These are phyloP conservation scores for Aeoliscus strigatus DNA, from an alignment of 2,797 vertebrate species.

Conservation along the genomic window DNA sequence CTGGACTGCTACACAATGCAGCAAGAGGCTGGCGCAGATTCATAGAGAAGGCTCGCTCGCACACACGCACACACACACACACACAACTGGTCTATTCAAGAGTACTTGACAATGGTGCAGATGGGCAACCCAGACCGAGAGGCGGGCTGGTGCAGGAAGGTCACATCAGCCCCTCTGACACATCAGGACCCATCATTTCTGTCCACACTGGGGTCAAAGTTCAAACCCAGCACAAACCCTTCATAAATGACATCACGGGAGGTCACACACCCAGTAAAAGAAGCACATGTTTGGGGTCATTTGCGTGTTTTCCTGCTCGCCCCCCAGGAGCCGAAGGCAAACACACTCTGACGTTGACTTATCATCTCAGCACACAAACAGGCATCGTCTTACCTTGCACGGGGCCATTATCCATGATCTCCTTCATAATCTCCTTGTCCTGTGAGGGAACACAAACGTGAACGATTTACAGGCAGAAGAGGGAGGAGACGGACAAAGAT, in stretches of 20 bases:
- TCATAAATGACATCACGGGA: slow-evolving; percentile 32
- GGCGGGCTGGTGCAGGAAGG: slow-evolving; percentile 18
- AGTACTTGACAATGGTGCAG: slow-evolving; percentile 47
- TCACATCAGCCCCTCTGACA: slow-evolving; percentile 17
- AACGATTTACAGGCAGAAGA: slow-evolving; percentile 21
- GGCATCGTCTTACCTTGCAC: slow-evolving; percentile 84
- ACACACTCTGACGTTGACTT: no score
- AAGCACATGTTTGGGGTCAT: slow-evolving; percentile 7
- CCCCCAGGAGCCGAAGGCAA: neutral
- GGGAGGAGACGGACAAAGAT: slow-evolving; percentile 24
- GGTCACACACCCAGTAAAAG: slow-evolving; percentile 9
- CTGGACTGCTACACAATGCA: slow-evolving; percentile 50
- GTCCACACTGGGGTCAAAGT: slow-evolving; percentile 40
- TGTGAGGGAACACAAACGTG: slow-evolving; percentile 51
- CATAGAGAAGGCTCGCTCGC: slow-evolving; percentile 22
- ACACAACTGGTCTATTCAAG: slow-evolving; percentile 22
- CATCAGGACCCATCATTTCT: slow-evolving; percentile 20
- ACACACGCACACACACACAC: slow-evolving; percentile 1
- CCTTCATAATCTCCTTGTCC: slow-evolving; percentile 98
- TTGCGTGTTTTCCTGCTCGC: slow-evolving; percentile 1
- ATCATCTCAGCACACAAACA: slow-evolving; percentile 7
- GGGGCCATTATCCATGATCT: slow-evolving; percentile 92
- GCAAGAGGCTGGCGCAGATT: slow-evolving; percentile 43
- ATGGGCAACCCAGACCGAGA: slow-evolving; percentile 46
- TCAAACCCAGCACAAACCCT: slow-evolving; percentile 32